These are phyloP conservation scores for Agriotes lineatus DNA, from an alignment of 2,888 invertebrate genomes.

Conservation along the genomic window DNA sequence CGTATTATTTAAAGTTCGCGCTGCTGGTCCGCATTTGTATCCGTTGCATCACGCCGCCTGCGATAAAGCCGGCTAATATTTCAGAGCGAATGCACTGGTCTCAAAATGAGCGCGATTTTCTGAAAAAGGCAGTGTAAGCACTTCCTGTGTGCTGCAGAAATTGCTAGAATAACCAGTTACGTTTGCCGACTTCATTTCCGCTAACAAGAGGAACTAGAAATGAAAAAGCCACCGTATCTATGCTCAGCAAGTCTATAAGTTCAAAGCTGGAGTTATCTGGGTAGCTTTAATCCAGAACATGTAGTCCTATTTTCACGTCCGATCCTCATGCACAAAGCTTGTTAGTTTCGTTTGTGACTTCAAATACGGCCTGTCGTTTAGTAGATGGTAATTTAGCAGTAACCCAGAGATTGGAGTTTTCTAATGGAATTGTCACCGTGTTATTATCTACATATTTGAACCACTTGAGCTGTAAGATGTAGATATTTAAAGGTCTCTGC, in stretches of 20 bases:
- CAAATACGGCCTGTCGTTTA: no score
- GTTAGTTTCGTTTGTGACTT: no score
- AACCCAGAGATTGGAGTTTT: no score
- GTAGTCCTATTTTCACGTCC: neutral
- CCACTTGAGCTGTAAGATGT: no score
- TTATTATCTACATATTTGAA: no score
- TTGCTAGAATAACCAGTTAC: conserved; percentile 14
- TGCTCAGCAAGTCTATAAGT: conserved; percentile 4
- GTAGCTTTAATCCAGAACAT: neutral
- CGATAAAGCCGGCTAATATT: conserved; percentile 4
- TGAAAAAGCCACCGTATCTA: conserved; percentile 6
- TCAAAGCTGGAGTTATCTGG: conserved; percentile 1
- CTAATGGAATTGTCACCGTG: no score
- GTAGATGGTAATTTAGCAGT: no score
- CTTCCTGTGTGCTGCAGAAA: conserved; percentile 9
- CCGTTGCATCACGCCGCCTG: neutral
- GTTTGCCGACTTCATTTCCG: conserved; percentile 20
- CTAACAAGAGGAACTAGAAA: conserved; percentile 11
- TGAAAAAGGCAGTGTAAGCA: conserved; percentile 13
- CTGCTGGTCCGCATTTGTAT: conserved; percentile 2
- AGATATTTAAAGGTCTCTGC: no score
- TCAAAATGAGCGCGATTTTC: conserved; percentile 8
- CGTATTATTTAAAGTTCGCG: conserved; percentile 17
- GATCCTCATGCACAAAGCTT: neutral
- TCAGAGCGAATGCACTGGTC: conserved; percentile 5